Evolutionary conservation across 2,888 invertebrate species (phyloP).

Genomic region (Melanargia galathea): DNA sequence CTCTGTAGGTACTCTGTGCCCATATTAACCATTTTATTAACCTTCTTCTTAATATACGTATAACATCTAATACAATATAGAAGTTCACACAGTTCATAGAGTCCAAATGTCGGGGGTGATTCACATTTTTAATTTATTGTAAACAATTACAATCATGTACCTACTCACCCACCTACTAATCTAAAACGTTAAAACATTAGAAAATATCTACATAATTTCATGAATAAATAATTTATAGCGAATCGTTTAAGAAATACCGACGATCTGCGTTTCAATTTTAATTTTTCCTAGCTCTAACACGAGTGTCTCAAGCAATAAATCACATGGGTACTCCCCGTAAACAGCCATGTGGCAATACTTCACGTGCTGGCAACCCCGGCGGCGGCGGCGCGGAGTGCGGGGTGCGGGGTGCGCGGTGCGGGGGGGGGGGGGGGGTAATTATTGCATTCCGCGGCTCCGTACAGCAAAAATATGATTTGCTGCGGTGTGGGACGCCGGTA

Average conservation of each 20-base stretch:
- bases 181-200: too few relatives aligned
- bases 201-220: too few relatives aligned
- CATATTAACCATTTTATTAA: too few relatives aligned
- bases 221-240: too few relatives aligned
- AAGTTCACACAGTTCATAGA: too few relatives aligned
- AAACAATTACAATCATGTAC: too few relatives aligned
- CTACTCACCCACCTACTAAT: too few relatives aligned
- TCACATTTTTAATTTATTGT: too few relatives aligned
- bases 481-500: conserved; percentile 30
- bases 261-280: conserved; percentile 8
- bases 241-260: conserved; percentile 10
- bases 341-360: conserved; percentile 30
- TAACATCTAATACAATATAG: too few relatives aligned
- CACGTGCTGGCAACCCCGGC: conserved; percentile 47
- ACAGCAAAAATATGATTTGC: conserved; percentile 58
- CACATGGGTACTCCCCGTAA: conserved; percentile 12
- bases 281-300: neutral
- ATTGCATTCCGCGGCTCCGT: conserved; percentile 58
- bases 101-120: too few relatives aligned
- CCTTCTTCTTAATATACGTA: too few relatives aligned
- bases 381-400: conserved; percentile 22
- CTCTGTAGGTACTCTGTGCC: too few relatives aligned
- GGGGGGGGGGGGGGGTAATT: conserved; percentile 51
- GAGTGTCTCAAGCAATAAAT: conserved; percentile 16
- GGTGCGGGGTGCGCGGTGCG: conserved; percentile 24